Evolutionary conservation across 1,140 invertebrate genomes (phyloP).

Genomic region (Paralvinella palmiformis): DNA sequence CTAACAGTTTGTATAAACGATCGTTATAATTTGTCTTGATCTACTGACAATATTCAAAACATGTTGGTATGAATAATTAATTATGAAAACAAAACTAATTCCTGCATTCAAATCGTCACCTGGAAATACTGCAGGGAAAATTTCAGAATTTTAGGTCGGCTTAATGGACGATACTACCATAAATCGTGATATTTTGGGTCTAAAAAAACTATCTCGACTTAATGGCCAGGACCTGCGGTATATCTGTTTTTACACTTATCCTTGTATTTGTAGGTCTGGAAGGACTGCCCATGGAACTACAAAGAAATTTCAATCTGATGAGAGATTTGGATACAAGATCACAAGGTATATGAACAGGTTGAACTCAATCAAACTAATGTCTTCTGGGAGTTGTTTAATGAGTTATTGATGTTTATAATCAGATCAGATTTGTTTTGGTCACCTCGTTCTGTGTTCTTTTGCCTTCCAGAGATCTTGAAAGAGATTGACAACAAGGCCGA

Average conservation of each 20-base stretch:
- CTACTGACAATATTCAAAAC: too few species aligned
- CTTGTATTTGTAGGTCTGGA: conserved; percentile 68
- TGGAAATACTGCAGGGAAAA: too few species aligned
- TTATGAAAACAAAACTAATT: too few species aligned
- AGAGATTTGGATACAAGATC: conserved; percentile 86
- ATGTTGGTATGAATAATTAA: too few species aligned
- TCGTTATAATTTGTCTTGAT: too few species aligned
- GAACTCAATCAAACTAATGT: not conserved
- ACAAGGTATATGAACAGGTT: conserved; percentile 48
- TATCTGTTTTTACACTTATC: conserved; percentile 1
- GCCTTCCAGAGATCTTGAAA: conserved; percentile 69
- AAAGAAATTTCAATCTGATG: conserved; percentile 94
- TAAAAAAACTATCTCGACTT: too few species aligned
- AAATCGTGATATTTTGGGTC: too few species aligned
- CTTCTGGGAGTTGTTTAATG: not conserved
- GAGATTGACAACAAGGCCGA: conserved; percentile 83
- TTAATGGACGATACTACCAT: too few species aligned
- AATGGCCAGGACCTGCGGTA: too few species aligned
- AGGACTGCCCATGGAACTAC: conserved; percentile 85
- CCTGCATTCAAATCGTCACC: too few species aligned
- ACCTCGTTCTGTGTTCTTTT: not conserved
- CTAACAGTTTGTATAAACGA: too few species aligned
- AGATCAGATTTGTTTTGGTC: not conserved
- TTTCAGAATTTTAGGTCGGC: too few species aligned
- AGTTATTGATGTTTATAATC: not conserved